Conservation (phyloP, 1,140 invertebrate genomes). For the Heliconius eleuchia region DNA sequence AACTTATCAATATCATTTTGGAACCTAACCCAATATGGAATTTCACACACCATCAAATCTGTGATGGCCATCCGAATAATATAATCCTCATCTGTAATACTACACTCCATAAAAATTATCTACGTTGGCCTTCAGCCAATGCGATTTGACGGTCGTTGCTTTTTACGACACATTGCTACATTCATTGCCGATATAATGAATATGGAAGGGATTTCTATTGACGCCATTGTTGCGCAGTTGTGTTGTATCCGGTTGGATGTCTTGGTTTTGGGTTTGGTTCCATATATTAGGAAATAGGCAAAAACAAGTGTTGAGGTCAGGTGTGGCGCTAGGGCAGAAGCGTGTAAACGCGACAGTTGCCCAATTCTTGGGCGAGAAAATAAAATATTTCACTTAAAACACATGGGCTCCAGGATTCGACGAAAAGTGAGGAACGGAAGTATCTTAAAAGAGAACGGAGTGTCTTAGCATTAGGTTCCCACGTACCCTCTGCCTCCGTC, state of each 20-base stretch:
- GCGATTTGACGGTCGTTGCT: conserved; percentile 2
- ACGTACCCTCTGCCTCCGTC: too few relatives aligned
- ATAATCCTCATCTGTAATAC: conserved; percentile 2
- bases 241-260: background rate
- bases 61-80: background rate
- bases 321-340: too few relatives aligned
- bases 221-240: background rate
- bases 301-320: too few relatives aligned
- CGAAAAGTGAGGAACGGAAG: too few relatives aligned
- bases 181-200: conserved; percentile 1
- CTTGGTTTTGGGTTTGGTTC: background rate
- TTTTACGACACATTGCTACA: background rate
- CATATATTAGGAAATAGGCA: too few relatives aligned
- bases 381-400: too few relatives aligned
- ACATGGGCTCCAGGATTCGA: too few relatives aligned
- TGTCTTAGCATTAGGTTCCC: too few relatives aligned
- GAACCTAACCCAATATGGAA: conserved; percentile 7
- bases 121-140: background rate
- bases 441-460: too few relatives aligned
- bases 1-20: background rate
- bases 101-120: conserved; percentile 9
- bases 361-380: too few relatives aligned
- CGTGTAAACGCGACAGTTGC: too few relatives aligned
- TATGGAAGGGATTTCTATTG: background rate
- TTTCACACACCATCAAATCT: background rate